Base-by-base conservation (phyloP, 2,113 vertebrate species). In the Syrmaticus mikado region DNA sequence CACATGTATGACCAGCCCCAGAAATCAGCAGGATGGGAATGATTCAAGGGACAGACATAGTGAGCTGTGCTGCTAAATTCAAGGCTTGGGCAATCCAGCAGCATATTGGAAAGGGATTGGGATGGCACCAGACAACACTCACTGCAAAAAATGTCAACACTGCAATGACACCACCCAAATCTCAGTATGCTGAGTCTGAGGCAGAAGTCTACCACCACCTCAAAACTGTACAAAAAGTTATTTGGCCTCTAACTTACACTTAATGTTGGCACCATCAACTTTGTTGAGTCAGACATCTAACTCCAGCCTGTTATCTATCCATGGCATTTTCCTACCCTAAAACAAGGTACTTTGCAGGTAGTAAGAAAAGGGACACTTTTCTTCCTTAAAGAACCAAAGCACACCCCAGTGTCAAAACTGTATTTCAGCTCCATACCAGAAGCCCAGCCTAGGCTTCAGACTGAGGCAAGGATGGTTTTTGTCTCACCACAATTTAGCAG, bases 1-100 rank as follows among this genome's bases (percentile, higher is more conserved):
- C 38, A 32, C 34, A 45, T 1, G 3, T 6, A 67, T 0, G 1
- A 1, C 64, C 2, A 4, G 10, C 43, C 20, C 55, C 41, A 55
- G 55, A 77, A 89, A 87, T 1, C 8, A 27, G 11, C 28, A 55
- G 60, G 28, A 68, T 50, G 11, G 34, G 15, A 71, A 21, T 1
- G 15, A 67, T 64, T 74, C 38, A 52, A 87, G 24, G 22, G 20
- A 67, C 52, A 66, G 40, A 43, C 16, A n/a, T 24, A 79, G 34
- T 14, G 70, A 40, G n/a, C 2, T 22, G 22, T n/a, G 40, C 53
- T 70, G 57, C 11, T 68, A 76, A 84, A 65, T 34, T 66, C 43
- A 64, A 78, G 20, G 48, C 28, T 17, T 2, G 2, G 22, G 20
- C 13, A 71, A 46, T 16, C 66, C 46, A 90, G 36, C 21, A 66